These are phyloP conservation scores for Epinotia bilunana DNA, from an alignment of 2,888 invertebrate genomes.

Conservation along the genomic window DNA sequence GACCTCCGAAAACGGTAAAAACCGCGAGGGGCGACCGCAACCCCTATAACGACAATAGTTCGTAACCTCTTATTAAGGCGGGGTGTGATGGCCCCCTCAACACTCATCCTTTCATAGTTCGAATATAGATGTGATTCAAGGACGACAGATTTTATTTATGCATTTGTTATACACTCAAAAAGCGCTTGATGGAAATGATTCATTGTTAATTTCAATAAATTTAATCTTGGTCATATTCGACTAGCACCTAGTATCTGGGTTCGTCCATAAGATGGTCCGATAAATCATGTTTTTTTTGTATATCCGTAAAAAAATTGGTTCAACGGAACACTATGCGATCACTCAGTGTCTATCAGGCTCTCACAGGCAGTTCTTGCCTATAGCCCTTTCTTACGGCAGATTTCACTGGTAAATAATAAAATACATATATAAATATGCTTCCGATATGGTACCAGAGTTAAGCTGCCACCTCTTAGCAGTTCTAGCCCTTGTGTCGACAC, in stretches of 20 bases:
- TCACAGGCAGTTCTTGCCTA: neutral
- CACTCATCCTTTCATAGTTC: constrained; percentile 20
- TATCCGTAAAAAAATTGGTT: too few species aligned
- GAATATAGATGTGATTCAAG: constrained; percentile 35
- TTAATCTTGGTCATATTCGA: too few species aligned
- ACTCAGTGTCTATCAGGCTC: too few species aligned
- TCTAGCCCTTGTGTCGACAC: too few species aligned
- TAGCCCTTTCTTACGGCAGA: neutral
- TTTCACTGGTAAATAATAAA: too few species aligned
- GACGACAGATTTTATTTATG: constrained; percentile 15
- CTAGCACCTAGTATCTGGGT: too few species aligned
- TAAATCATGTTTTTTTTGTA: too few species aligned
- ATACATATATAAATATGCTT: too few species aligned
- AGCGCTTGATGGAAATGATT: neutral
- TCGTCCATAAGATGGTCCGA: too few species aligned
- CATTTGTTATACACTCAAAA: neutral
- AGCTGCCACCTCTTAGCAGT: too few species aligned
- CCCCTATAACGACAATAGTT: constrained; percentile 75
- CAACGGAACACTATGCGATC: too few species aligned
- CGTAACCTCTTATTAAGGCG: constrained; percentile 73
- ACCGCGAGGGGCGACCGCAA: constrained; percentile 59
- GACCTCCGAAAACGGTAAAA: constrained; percentile 65
- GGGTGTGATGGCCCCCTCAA: constrained; percentile 37
- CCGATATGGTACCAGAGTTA: too few species aligned
- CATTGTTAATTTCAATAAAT: neutral